Percentiles rank a stretch among this genome's conserved stretches.
These are phyloP conservation scores for Oxygymnocypris stewartii DNA, from an alignment of 2,113 vertebrate species.

Conservation along the genomic window DNA sequence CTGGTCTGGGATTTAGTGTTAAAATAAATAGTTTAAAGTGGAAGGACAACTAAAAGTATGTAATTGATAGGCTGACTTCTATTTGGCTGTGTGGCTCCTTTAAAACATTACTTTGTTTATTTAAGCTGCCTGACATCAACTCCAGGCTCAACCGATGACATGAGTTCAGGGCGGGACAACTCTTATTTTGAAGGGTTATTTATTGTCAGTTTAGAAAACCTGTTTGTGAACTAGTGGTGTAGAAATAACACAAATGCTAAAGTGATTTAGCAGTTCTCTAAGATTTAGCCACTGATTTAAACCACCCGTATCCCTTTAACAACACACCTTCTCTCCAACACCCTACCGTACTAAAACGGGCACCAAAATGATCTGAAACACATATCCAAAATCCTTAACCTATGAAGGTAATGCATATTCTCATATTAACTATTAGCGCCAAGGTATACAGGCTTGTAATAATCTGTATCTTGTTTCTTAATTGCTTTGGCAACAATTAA, in stretches of 20 bases:
- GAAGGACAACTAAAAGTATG: not conserved
- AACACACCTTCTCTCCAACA: not conserved
- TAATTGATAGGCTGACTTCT: not conserved
- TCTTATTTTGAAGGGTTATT: not conserved
- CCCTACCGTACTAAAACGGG: not conserved
- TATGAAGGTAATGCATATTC: not conserved
- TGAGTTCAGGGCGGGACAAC: not conserved
- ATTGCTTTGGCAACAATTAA: constrained; percentile 20
- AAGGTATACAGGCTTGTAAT: not conserved
- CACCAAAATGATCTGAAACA: not conserved
- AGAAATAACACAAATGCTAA: not conserved
- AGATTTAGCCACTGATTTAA: not conserved
- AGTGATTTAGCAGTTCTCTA: not conserved
- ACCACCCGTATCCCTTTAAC: not conserved
- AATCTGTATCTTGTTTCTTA: not conserved
- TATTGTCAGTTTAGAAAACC: not conserved
- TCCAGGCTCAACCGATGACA: not conserved
- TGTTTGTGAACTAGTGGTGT: not conserved
- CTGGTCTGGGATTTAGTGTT: not conserved
- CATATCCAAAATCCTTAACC: not conserved
- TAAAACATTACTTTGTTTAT: not conserved
- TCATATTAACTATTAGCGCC: not conserved
- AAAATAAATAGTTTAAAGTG: not conserved
- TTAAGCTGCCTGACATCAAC: not conserved
- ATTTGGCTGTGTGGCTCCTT: not conserved